These are phyloP conservation scores for Anoura caudifer DNA, from an alignment of 2,113 vertebrate genomes.

Conservation along the genomic window DNA sequence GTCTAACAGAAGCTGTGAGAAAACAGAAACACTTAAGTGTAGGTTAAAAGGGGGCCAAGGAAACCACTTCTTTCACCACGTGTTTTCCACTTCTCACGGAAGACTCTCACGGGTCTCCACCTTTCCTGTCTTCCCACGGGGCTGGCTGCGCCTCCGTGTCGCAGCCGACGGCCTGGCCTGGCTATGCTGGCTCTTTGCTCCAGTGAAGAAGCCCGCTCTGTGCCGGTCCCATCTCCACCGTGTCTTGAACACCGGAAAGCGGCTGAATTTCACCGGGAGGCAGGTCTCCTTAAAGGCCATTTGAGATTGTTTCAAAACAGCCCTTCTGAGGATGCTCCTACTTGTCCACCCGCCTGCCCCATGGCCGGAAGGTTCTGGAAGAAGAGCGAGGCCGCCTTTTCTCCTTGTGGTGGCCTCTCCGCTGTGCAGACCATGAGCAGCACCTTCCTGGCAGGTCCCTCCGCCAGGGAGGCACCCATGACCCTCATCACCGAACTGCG, in stretches of 20 bases:
- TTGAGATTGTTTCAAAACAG: not conserved
- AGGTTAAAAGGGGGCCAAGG: not conserved
- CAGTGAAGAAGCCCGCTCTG: fast-evolving
- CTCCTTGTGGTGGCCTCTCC: not conserved
- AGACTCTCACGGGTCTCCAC: fast-evolving
- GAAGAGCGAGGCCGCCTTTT: fast-evolving
- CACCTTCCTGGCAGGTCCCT: too few relatives aligned
- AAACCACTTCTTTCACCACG: fast-evolving
- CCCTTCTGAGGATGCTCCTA: fast-evolving
- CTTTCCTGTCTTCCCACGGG: not conserved
- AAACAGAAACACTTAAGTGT: fast-evolving
- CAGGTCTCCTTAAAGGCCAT: not conserved
- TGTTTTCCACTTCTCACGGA: not conserved
- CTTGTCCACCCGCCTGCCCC: not conserved
- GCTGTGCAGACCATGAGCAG: too few relatives aligned
- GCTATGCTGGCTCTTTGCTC: fast-evolving
- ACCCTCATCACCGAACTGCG: fast-evolving
- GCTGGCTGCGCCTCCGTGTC: too few relatives aligned
- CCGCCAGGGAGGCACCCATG: fast-evolving
- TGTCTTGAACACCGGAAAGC: not conserved
- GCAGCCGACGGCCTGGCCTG: fast-evolving
- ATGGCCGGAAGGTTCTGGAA: not conserved
- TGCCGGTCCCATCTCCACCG: fast-evolving
- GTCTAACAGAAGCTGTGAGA: fast-evolving
- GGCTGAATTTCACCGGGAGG: not conserved